These are phyloP conservation scores for Pycnonotus jocosus DNA, from an alignment of 2,113 vertebrate genomes.

Conservation along the genomic window DNA sequence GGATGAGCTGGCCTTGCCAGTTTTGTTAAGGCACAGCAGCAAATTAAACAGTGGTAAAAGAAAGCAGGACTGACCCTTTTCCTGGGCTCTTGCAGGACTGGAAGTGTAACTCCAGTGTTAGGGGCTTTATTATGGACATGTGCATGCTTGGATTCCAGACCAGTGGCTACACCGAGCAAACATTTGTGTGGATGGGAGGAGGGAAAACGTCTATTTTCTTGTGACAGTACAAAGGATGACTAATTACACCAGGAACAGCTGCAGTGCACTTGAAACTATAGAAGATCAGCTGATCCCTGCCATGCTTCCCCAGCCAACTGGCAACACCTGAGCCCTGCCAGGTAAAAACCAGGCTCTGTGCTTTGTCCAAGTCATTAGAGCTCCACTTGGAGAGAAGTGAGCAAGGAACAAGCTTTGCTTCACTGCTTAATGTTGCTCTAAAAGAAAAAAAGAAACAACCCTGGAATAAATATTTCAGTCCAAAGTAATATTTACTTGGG, in stretches of 20 bases:
- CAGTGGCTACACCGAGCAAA: slow-evolving; percentile 42
- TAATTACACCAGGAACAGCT: slow-evolving; percentile 31
- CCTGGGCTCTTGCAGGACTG: neutral
- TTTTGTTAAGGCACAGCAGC: neutral
- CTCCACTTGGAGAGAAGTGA: neutral
- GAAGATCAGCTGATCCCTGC: slow-evolving; percentile 26
- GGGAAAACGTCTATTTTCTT: neutral
- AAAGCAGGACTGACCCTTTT: neutral
- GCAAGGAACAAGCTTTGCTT: neutral
- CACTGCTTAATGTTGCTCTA: neutral
- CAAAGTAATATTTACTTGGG: slow-evolving; percentile 32
- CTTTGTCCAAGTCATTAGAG: neutral
- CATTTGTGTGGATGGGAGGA: neutral
- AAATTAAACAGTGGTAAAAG: neutral
- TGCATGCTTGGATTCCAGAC: slow-evolving; percentile 14
- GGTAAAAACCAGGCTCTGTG: slow-evolving; percentile 23
- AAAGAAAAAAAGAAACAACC: neutral
- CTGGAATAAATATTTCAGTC: slow-evolving; percentile 5
- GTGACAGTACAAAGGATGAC: neutral
- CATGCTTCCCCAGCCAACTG: neutral
- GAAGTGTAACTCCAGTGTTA: neutral
- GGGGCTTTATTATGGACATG: slow-evolving; percentile 43
- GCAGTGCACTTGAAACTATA: neutral
- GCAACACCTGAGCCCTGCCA: neutral
- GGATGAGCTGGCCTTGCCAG: slow-evolving; percentile 25